These are phyloP conservation scores for Bilobella aurantiaca DNA, from an alignment of 1,140 invertebrate genomes.

Conservation along the genomic window DNA sequence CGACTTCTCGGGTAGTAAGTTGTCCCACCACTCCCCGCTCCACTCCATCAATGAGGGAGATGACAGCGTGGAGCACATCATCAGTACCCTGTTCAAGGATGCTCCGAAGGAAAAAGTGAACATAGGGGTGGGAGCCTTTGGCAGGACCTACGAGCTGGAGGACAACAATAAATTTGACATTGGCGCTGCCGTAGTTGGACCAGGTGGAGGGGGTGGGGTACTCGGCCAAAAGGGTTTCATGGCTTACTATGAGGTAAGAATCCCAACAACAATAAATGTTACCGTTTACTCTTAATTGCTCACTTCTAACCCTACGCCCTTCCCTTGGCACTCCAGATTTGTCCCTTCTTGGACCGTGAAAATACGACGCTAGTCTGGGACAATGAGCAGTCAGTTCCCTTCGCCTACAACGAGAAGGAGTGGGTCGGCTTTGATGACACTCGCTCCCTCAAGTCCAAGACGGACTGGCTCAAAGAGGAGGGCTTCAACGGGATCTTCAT, in stretches of 20 bases:
- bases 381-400: constrained; percentile 88
- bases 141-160: constrained; percentile 83
- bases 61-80: too few relatives aligned
- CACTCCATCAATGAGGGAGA: too few relatives aligned
- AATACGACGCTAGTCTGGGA: constrained; percentile 93
- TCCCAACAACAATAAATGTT: too few relatives aligned
- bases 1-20: too few relatives aligned
- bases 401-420: constrained; percentile 79
- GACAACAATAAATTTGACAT: constrained; percentile 82
- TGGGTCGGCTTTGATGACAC: constrained; percentile 96
- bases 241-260: constrained; percentile 81
- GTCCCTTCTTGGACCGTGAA: constrained; percentile 76
- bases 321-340: too few relatives aligned
- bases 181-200: constrained; percentile 76
- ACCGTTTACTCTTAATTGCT: too few relatives aligned
- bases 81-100: constrained; percentile 85
- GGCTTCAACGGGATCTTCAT: too few relatives aligned
- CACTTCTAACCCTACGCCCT: too few relatives aligned
- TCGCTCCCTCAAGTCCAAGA: constrained; percentile 80
- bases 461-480: too few relatives aligned
- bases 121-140: constrained; percentile 91
- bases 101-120: constrained; percentile 89
- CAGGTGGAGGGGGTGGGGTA: constrained; percentile 68
- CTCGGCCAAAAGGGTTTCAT: constrained; percentile 81
- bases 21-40: too few relatives aligned